Percentiles rank a stretch among this genome's conserved stretches.
These are phyloP conservation scores for Saccopteryx bilineata DNA, from an alignment of 2,113 vertebrate genomes.

Conservation along the genomic window DNA sequence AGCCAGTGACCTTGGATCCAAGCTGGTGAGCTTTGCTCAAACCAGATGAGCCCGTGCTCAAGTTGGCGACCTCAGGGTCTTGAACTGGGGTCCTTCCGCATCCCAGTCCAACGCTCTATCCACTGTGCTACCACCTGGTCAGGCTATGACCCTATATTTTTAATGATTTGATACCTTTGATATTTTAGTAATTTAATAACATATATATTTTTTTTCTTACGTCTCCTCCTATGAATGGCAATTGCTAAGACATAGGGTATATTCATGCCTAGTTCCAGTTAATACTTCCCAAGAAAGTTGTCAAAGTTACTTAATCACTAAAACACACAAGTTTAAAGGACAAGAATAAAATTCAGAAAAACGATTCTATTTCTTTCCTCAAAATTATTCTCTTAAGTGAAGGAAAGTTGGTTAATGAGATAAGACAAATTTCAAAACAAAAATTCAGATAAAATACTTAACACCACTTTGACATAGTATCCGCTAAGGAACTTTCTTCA, in stretches of 20 bases:
- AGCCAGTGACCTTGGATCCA: too few species aligned
- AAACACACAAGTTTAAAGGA: neutral
- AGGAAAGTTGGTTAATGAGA: neutral
- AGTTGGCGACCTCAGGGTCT: too few species aligned
- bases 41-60: too few species aligned
- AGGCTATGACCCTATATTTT: neutral
- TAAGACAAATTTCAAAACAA: constrained; percentile 8
- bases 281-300: too few species aligned
- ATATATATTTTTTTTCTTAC: neutral
- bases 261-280: too few species aligned
- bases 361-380: neutral
- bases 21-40: too few species aligned
- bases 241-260: too few species aligned
- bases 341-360: neutral
- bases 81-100: too few species aligned
- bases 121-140: too few species aligned
- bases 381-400: constrained; percentile 21
- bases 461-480: neutral
- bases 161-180: constrained; percentile 1
- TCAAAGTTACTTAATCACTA: too few species aligned
- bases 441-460: neutral
- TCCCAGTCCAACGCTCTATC: too few species aligned
- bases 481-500: neutral
- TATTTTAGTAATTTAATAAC: neutral
- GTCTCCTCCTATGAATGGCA: too few species aligned